Evolutionary conservation across 2,888 invertebrate genomes (phyloP), one percentile per base, ranked within the genome.

Genomic region (Noctua fimbriata): DNA sequence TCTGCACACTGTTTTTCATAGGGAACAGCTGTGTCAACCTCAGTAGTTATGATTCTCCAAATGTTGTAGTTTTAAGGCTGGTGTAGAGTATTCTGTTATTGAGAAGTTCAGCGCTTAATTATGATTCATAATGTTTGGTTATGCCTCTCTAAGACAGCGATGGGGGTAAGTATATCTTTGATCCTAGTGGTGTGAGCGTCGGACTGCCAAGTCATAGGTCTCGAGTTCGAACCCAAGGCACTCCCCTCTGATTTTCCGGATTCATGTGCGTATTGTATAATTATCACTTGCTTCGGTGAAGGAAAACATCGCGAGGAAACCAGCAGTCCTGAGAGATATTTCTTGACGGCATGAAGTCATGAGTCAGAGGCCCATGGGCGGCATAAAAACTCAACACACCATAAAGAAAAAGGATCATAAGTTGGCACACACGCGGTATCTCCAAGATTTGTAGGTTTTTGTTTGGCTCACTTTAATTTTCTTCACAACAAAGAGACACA

Each of bases 401-500:
- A 41, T 41, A 41, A 41, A 7, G 41, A 41, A 7, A 7, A 41
- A 41, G 41, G 5, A 5, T 41, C 7, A 32, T 21, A 5, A 21
- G 24, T 60, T 18, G 24, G 24, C 14, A 49, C 18, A 69, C 10
- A 36, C 18, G 1, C 44, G 0, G 7, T 14, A 41, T 28, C n/a
- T 58, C 14, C n/a, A 58, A 28, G 2, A 28, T 28, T 60, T 60
- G 28, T 28, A 28, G 2, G 7, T 28, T 60, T 28, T 5, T 32
- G 1, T 9, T 32, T 28, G 14, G 10, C 18, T 21, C 52, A 65
- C 3, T 32, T 41, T 5, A 36, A 44, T 10, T 32, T 52, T 76
- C 6, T 47, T 63, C 14, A n/a, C 18, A 79, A 84, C 55, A 80
- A 77, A 84, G 63, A 66, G 52, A 7, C 7, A 7, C 10, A 52